phyloP scores from a whole-genome alignment of 2,113 vertebrate genomes.

The Micromys minutus region DNA sequence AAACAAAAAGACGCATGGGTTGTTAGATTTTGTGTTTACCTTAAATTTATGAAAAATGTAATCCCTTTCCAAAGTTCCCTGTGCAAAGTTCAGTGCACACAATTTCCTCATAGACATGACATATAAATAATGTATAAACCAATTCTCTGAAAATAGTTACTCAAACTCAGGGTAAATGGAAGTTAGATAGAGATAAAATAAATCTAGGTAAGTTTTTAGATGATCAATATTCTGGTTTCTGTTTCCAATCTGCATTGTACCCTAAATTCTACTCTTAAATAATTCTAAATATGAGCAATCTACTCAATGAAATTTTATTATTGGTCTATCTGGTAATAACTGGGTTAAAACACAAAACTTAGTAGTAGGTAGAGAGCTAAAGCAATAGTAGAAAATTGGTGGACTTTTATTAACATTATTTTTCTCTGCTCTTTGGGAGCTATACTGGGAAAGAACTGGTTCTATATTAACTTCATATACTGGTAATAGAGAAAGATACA shows the following conservation, averaged over 20 bases:
- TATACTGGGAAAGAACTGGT: not conserved
- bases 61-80: not conserved
- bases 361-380: not conserved
- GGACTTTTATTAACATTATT: not conserved
- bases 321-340: not conserved
- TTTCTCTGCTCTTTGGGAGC: not conserved
- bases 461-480: not conserved
- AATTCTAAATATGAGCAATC: not conserved
- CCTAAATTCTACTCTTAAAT: not conserved
- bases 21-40: not conserved
- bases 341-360: not conserved
- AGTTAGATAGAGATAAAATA: not conserved
- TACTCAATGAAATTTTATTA: not conserved
- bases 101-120: not conserved
- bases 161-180: not conserved
- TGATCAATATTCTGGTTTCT: not conserved
- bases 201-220: not conserved
- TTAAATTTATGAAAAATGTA: not conserved
- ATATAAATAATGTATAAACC: not conserved
- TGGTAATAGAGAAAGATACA: not conserved
- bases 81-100: not conserved
- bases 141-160: slow-evolving; percentile 13
- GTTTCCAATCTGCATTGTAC: not conserved
- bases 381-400: not conserved
- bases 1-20: not conserved